Base-by-base conservation (phyloP, 2,113 vertebrate species). In the Varanus komodoensis region DNA sequence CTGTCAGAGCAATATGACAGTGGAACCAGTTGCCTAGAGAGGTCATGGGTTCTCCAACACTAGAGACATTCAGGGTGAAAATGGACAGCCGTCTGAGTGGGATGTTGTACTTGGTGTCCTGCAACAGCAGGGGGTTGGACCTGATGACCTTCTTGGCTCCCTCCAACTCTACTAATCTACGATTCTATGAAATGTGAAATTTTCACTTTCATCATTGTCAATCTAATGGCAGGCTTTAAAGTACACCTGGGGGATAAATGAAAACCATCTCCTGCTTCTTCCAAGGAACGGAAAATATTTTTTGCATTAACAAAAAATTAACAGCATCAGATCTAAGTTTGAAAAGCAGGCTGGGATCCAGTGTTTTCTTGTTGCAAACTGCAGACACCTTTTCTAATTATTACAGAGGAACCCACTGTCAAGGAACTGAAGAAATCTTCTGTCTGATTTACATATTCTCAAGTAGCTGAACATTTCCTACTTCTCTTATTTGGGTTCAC, bases 271-370 rank as follows among this genome's bases (percentile, higher is more conserved):
- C 7, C 85, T 84, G 77, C 3, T 75, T 32, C 34, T 82, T 89
- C 29, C 17, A 80, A 64, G 9, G 82, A 85, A 86, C 9, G 57
- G 88, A 94, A 93, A 73, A 81, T 1, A 61, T 6, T 88, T 86
- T 81, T 44, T 89, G 73, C 5, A 17, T 11, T 64, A 86, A 67
- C 84, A 48, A 50, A n/a, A 23, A 19, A 17, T 11, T 64, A 86
- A 67, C 84, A 48, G 52, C 34, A 23, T 21, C 80, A 71, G 79
- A 87, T 91, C 82, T 86, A 82, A 86, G 89, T 89, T 90, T 93
- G 82, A 84, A 54, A 88, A 88, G 92, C 90, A 96, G 90, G 89
- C 52, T 84, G 81, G 96, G 88, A 83, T 87, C 88, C 74, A 93
- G 19, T 54, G 69, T 82, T 69, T 87, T 8, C 77, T 95, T 77